phyloP scores from a whole-genome alignment of 92 coral and sea anemone genomes.

The Epizoanthus scotinus region DNA sequence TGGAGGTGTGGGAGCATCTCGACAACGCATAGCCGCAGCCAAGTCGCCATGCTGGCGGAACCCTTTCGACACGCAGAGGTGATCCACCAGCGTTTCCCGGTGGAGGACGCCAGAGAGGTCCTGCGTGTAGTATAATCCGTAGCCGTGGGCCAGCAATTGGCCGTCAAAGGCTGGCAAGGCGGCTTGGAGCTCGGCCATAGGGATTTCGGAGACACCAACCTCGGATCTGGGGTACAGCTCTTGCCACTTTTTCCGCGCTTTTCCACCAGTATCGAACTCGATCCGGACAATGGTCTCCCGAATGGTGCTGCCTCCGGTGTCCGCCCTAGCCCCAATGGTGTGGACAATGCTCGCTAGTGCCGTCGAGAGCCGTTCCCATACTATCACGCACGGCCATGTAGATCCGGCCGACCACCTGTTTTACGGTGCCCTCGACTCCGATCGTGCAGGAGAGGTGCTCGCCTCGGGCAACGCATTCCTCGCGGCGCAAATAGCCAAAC shows the following conservation, averaged over 20 bases:
- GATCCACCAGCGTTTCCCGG: constrained; percentile 24
- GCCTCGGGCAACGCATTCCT: neutral
- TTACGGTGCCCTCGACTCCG: constrained; percentile 34
- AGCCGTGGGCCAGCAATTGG: neutral
- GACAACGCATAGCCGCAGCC: too few species aligned
- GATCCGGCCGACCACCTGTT: constrained; percentile 6
- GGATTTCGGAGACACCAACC: constrained; percentile 27
- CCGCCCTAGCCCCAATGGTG: constrained; percentile 11
- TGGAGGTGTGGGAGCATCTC: too few species aligned
- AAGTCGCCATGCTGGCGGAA: constrained; percentile 11
- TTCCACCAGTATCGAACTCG: constrained; percentile 16
- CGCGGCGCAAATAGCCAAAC: neutral
- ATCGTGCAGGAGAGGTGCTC: constrained; percentile 4
- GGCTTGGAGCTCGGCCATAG: constrained; percentile 13
- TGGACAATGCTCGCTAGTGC: constrained; percentile 9
- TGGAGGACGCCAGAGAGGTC: constrained; percentile 44
- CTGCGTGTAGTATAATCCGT: constrained; percentile 31
- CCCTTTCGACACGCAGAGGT: neutral
- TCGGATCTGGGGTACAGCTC: neutral
- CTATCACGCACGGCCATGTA: constrained; percentile 1
- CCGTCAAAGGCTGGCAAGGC: constrained; percentile 39
- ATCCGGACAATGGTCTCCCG: constrained; percentile 18
- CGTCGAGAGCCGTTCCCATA: too few species aligned
- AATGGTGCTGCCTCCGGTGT: constrained; percentile 17
- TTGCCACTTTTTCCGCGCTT: neutral